A percentile compares a stretch with the other conserved stretches of the same genome.
These are phyloP conservation scores for Drosophila dives DNA, from an alignment of 2,888 invertebrate species.

Conservation along the genomic window DNA sequence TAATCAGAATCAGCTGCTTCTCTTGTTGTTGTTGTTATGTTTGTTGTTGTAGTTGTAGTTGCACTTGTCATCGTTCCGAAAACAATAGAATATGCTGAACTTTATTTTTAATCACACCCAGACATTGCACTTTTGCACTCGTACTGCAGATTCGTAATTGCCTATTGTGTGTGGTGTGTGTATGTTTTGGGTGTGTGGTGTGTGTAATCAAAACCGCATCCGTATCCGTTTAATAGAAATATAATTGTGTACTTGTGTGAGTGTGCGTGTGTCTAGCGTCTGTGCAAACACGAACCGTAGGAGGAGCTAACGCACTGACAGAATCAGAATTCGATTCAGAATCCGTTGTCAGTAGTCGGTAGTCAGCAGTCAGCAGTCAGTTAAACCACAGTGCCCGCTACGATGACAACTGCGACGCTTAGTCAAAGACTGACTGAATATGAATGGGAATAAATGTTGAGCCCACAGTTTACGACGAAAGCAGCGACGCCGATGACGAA, in stretches of 20 bases:
- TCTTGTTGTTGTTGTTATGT: slow-evolving; percentile 13
- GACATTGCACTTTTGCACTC: slow-evolving; percentile 75
- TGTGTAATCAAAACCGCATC: slow-evolving; percentile 57
- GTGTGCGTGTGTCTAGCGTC: slow-evolving; percentile 18
- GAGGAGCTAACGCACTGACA: slow-evolving; percentile 33
- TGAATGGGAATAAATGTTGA: slow-evolving; percentile 59
- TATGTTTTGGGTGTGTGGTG: slow-evolving; percentile 21
- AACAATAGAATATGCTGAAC: slow-evolving; percentile 64
- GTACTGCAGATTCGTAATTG: slow-evolving; percentile 42
- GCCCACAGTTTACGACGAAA: slow-evolving; percentile 40
- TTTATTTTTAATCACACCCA: slow-evolving; percentile 63
- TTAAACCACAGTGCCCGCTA: slow-evolving; percentile 54
- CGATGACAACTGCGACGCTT: slow-evolving; percentile 64
- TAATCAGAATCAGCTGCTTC: slow-evolving; percentile 57
- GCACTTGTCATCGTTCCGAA: slow-evolving; percentile 51
- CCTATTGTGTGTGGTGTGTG: slow-evolving; percentile 21
- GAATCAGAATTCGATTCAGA: slow-evolving; percentile 22
- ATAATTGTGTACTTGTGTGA: neutral
- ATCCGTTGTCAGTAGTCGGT: slow-evolving; percentile 31
- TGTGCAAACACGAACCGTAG: slow-evolving; percentile 40
- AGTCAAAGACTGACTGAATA: slow-evolving; percentile 76
- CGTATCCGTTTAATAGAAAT: slow-evolving; percentile 59
- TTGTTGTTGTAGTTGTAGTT: slow-evolving; percentile 19
- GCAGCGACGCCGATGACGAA: slow-evolving; percentile 5
- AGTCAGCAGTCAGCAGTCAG: slow-evolving; percentile 30